Base-by-base conservation (phyloP, 2,888 invertebrate species). In the Ormyrus pomaceus region DNA sequence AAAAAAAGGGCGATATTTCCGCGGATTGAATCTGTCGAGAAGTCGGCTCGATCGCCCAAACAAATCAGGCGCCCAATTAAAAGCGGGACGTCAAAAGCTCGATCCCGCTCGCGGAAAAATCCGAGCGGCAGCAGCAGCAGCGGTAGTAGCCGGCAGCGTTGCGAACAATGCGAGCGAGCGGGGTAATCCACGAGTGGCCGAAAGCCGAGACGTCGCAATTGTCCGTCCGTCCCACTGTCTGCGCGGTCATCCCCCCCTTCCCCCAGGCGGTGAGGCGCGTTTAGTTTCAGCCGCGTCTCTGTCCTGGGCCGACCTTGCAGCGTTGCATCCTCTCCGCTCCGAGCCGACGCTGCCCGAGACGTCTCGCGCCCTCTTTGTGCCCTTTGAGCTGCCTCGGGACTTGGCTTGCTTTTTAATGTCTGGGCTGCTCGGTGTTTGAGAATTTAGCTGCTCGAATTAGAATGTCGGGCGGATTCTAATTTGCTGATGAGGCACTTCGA, bases 231-330 rank as follows among this genome's bases (percentile, higher is more conserved):
- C 61, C 50, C 50, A 34, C 56, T 66, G 55, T 66, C 51, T 34
- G 34, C 50, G 66, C 48, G n/a, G 48, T n/a, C 48, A 51, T 61
- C 55, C 45, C 51, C 68, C n/a, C 53, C n/a, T 45, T 48, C 11
- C 46, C 19, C 4, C 48, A 34, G n/a, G 48, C 46, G 6, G 11
- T 46, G 50, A 69, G n/a, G 13, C 45, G 58, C 71, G 64, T 64
- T 77, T 64, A 65, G 69, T 71, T 77, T 72, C 72, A 78, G 50
- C 66, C 58, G 59, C 58, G 59, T 66, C 59, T 34, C 34, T 65
- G 48, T 70, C 56, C 46, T 48, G 9, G 9, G 13, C 10, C 70
- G 53, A 55, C 50, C 62, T 48, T 50, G 58, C 45, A 9, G 55
- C 50, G n/a, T 11, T 13, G 0, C 10, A 48, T 45, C 50, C 11